Evolutionary conservation across 2,113 vertebrate genomes (phyloP), one percentile per base, ranked within the genome.

Genomic region (Xenotilapia flavipinnis): DNA sequence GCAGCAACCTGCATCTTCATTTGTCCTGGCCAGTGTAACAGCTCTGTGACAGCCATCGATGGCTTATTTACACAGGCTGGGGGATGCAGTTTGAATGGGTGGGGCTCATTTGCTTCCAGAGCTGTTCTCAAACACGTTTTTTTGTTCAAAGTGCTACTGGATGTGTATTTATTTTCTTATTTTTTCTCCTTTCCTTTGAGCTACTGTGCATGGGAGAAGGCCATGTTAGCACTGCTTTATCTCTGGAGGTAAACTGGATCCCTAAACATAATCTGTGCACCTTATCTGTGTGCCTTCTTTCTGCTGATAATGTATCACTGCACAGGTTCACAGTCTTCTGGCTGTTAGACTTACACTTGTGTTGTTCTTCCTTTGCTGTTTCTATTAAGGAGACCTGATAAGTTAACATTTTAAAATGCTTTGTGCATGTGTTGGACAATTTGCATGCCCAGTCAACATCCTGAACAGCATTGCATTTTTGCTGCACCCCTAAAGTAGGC

Each of bases 61-160:
- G 92, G 90, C 87, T 92, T 95, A 91, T 95, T 96, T 94, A 95
- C 92, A 91, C 89, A 91, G 89, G 68, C 85, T 12, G 68, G 53
- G 51, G 85, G 81, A 56, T 81, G 77, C 77, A 36, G 54, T 85
- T 85, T 84, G 83, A 80, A 51, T 36, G 73, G 90, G 81, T 54
- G 53, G 86, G 85, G 84, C 85, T 94, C 38, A 55, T 87, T 87
- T 91, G 83, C 84, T 80, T 75, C 86, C 68, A 88, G 88, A 92
- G 90, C 85, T 81, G 38, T 53, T 79, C 80, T 92, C 70, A 83
- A 89, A 91, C 68, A 82, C 56, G 82, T 87, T 93, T 81, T 84
- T 87, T 79, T 84, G 3, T 81, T 81, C 79, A 90, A 91, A 83
- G 60, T 81, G 80, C 47, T 40, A n/a, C 81, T 85, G 73, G 4